A percentile compares a stretch with the other conserved stretches of the same genome.
phyloP scores from a whole-genome alignment of 2,797 vertebrate species.

The Sylvilagus floridanus region DNA sequence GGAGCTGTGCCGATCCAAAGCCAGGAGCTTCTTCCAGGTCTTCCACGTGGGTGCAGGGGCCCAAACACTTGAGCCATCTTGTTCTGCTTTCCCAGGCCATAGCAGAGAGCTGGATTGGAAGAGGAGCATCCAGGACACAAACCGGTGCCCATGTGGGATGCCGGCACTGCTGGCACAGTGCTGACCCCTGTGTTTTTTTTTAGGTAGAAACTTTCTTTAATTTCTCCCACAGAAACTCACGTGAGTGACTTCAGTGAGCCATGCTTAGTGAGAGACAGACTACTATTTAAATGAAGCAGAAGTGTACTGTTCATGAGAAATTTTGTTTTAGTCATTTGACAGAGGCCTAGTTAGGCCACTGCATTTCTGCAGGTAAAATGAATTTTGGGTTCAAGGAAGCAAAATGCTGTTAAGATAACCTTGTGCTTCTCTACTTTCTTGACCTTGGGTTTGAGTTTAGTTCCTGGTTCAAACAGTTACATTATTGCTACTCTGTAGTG shows the following conservation, averaged over 20 bases:
- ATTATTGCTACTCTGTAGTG: not conserved
- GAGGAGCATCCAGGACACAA: no score
- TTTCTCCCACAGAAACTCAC: not conserved
- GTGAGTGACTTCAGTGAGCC: not conserved
- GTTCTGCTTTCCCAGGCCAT: no score
- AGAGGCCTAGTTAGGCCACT: not conserved
- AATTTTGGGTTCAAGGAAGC: slow-evolving; percentile 2
- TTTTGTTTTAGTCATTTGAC: slow-evolving; percentile 22
- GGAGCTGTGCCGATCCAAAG: no score
- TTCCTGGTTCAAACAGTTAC: slow-evolving; percentile 35
- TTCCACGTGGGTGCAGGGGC: no score
- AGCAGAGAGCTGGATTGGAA: no score
- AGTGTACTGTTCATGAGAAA: not conserved
- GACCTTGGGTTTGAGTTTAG: slow-evolving; percentile 49
- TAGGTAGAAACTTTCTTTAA: not conserved
- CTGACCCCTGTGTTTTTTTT: no score
- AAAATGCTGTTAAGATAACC: slow-evolving; percentile 5
- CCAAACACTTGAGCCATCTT: no score
- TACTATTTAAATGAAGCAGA: not conserved
- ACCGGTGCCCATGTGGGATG: no score
- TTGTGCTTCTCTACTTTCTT: slow-evolving; percentile 21
- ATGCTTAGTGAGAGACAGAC: not conserved
- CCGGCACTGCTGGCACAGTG: no score
- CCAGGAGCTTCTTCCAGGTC: no score
- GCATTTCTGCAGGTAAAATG: slow-evolving; percentile 31